Conservation (phyloP, 2,888 invertebrate species). For the Ceriagrion tenellum region DNA sequence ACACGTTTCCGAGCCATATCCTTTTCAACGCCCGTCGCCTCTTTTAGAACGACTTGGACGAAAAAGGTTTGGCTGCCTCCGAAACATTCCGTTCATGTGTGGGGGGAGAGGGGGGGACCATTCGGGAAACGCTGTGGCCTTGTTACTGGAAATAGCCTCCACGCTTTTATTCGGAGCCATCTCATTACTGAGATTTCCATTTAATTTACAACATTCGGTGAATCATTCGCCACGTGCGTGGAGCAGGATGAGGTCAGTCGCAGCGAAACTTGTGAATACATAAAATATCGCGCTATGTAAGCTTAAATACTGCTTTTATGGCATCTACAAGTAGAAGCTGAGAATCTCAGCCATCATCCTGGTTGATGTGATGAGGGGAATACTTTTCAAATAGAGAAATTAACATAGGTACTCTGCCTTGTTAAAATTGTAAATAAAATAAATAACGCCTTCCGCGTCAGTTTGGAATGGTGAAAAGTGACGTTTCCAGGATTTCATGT, state of each 20-base stretch:
- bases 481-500: too few relatives aligned
- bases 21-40: neutral
- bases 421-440: too few relatives aligned
- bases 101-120: neutral
- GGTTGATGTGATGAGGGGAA: too few relatives aligned
- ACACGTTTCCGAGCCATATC: too few relatives aligned
- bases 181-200: neutral
- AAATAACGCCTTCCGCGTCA: too few relatives aligned
- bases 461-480: too few relatives aligned
- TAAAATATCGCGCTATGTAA: too few relatives aligned
- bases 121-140: neutral
- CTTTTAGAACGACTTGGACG: neutral
- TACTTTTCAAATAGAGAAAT: too few relatives aligned
- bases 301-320: too few relatives aligned
- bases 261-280: neutral
- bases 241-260: neutral
- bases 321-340: too few relatives aligned
- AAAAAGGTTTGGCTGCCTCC: neutral
- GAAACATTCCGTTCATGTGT: neutral
- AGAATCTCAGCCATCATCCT: too few relatives aligned
- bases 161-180: neutral
- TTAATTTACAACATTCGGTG: neutral
- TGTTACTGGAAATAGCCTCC: neutral
- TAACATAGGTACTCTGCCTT: too few relatives aligned
- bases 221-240: neutral